phyloP scores from a whole-genome alignment of 2,797 vertebrate genomes.

The Pteronotus mesoamericanus region DNA sequence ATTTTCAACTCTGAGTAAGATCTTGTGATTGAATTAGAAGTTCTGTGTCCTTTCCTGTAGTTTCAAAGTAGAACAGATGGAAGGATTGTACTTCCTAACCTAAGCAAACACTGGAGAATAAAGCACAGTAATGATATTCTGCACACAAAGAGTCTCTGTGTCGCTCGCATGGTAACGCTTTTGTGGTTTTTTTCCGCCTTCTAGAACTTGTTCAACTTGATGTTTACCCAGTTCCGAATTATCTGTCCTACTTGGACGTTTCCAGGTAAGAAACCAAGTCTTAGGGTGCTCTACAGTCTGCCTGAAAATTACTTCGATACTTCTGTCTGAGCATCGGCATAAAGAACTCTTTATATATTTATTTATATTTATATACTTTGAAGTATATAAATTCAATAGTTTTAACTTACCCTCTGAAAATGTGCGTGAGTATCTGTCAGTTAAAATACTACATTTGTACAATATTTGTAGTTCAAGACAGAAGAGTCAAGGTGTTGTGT shows the following conservation, averaged over 20 bases:
- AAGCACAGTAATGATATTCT: not conserved
- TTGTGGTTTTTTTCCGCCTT: conserved; percentile 53
- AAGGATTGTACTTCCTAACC: not conserved
- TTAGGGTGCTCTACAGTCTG: not conserved
- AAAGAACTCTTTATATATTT: not conserved
- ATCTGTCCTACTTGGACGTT: conserved; percentile 93
- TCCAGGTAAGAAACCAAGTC: conserved; percentile 88
- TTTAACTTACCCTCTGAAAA: not conserved
- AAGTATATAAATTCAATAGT: not conserved
- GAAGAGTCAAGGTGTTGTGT: not conserved
- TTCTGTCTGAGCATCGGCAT: not conserved
- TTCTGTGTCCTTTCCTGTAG: not conserved
- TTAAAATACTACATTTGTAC: not conserved
- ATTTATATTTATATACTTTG: no score
- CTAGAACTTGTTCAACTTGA: conserved; percentile 92
- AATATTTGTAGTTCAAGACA: not conserved
- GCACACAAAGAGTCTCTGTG: conserved; percentile 78
- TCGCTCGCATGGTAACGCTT: conserved; percentile 82
- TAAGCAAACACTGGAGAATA: not conserved
- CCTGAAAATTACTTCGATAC: not conserved
- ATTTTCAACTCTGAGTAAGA: conserved; percentile 5
- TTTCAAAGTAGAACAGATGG: not conserved
- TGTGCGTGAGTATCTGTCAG: not conserved
- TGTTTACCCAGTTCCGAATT: conserved; percentile 92
- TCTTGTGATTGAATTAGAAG: conserved; percentile 8